Conservation (phyloP, 1,140 invertebrate genomes). For the Zaprionus lachaisei region DNA sequence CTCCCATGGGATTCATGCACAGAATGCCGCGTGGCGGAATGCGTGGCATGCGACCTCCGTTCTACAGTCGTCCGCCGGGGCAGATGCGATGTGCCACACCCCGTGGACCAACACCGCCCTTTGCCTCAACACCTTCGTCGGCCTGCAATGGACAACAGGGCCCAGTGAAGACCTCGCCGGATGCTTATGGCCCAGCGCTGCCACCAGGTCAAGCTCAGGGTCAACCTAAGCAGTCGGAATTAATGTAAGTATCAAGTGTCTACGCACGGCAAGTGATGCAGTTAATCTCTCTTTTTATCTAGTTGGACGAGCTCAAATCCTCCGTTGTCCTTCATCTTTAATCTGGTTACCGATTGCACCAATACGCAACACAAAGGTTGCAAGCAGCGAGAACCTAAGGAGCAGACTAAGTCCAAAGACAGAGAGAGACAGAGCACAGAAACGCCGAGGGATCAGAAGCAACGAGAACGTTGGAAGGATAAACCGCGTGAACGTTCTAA, state of each 20-base stretch:
- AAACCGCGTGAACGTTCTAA: neutral
- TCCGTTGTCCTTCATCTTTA: conserved; percentile 47
- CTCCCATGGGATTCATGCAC: conserved; percentile 61
- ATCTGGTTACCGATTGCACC: conserved; percentile 49
- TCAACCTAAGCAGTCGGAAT: conserved; percentile 48
- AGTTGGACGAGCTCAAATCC: conserved; percentile 63
- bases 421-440: conserved; percentile 16
- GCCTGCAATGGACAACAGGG: conserved; percentile 30
- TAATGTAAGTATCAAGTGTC: conserved; percentile 42
- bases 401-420: conserved; percentile 23
- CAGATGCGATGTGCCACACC: conserved; percentile 34
- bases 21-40: conserved; percentile 64
- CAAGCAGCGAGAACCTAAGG: conserved; percentile 13
- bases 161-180: neutral
- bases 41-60: conserved; percentile 51
- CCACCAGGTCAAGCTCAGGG: conserved; percentile 24
- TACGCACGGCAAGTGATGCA: neutral
- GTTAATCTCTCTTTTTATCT: neutral
- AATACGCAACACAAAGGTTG: conserved; percentile 56
- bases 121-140: neutral
- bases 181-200: conserved; percentile 37
- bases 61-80: conserved; percentile 44
- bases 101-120: conserved; percentile 10
- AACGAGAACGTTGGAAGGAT: conserved; percentile 19
- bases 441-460: conserved; percentile 4